Base-by-base conservation (phyloP, 2,797 vertebrate genomes). In the Acipenser ruthenus region DNA sequence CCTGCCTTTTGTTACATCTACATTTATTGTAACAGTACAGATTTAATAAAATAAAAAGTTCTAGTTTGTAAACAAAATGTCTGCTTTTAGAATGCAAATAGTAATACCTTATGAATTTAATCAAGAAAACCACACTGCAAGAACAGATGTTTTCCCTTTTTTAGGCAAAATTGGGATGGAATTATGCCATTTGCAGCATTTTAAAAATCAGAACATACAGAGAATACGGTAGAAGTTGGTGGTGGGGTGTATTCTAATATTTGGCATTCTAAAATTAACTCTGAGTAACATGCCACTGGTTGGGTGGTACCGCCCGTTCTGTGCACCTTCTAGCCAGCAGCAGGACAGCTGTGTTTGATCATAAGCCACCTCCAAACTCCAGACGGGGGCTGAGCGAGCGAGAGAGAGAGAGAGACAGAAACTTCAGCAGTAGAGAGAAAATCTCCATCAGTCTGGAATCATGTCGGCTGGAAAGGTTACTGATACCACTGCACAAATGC, bases 261-360 rank as follows among this genome's bases (percentile, higher is more conserved):
- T 15, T 73, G 72, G 68, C 70, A 70, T 73, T 74, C 70, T 69
- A 60, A 78, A 85, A 68, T 75, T 67, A 75, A 74, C 72, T 78
- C 78, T 70, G 64, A 69, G 50, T 71, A 68, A 72, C 72, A 53
- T 60, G 60, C 73, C 68, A 56, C 55, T 62, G 56, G 51, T 63
- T 50, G 7, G 10, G 50, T 62, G 65, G 82, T 74, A 72, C 84
- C 85, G 75, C 86, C 86, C 73, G 75, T 85, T 75, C 78, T 70
- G 76, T 76, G 70, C 80, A 69, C 76, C 55, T 80, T 74, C 71
- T 77, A 77, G 86, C 81, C 81, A 80, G 80, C 81, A 84, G 85
- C 78, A 70, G 82, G 84, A 87, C 87, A 89, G 89, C 89, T 88
- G 86, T 75, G 78, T 86, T 87, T 86, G 81, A 87, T 88, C 88